Evolutionary conservation across 2,888 invertebrate genomes (phyloP), one percentile per base, ranked within the genome.

Genomic region (Acanthopleura granulata): DNA sequence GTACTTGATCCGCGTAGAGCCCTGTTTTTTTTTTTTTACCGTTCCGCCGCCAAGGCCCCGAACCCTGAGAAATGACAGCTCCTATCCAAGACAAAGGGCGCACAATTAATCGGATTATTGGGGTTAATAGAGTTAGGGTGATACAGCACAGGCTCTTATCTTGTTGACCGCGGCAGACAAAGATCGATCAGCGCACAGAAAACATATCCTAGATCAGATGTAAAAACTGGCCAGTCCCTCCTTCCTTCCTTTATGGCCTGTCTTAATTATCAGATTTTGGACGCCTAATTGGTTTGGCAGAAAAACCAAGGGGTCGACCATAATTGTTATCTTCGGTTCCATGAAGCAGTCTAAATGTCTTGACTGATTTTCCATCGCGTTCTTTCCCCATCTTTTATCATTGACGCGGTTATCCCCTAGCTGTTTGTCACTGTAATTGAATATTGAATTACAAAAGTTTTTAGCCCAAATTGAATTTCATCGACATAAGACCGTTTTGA

Each of bases 371-470:
- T 66, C 22, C 66, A 18, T 3, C 27, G 18, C 66, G 29, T 22
- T 27, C 25, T 66, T 66, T 27, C 25, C 57, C 57, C 57, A 57
- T 66, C 66, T 22, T 66, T 66, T 27, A 66, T 66, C 66, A 27
- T 27, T 27, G 29, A 27, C 66, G 66, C 66, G 29, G 22, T 66
- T 66, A 27, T 22, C 66, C 66, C 16, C 66, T 22, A 66, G 66
- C 29, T 66, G 66, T 66, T 66, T 66, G 22, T 27, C 66, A 66
- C 66, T 16, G 29, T 66, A 66, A 66, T 66, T 66, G 66, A 66
- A 66, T 66, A 66, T 66, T 66, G 29, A 27, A 66, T 66, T 66
- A 66, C 66, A 66, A 66, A 66, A 66, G 66, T 66, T 66, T 66
- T 66, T 66, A 66, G 66, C 29, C 29, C 27, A 66, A 66, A 66